Conservation (phyloP, 2,113 vertebrate genomes). For the Motacilla tschutschensis region DNA sequence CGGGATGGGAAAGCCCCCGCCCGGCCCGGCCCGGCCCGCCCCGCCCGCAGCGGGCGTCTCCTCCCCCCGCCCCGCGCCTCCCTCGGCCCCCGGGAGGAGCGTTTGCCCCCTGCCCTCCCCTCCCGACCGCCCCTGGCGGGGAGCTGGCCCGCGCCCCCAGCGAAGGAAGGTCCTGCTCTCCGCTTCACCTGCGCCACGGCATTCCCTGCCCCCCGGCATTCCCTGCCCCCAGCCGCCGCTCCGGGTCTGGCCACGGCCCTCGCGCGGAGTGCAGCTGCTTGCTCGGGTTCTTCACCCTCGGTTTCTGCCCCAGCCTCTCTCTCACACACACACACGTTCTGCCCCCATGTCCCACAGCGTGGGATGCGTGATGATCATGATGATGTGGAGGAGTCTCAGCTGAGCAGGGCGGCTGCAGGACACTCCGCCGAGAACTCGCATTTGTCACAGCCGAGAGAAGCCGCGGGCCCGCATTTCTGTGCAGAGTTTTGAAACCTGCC, state of each 20-base stretch:
- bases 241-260: accelerated
- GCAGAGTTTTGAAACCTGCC: background rate
- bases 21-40: background rate
- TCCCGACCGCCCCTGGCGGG: accelerated
- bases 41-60: background rate
- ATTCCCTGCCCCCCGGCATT: background rate
- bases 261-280: accelerated
- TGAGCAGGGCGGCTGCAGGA: background rate
- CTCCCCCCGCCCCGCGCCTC: background rate
- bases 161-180: background rate
- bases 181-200: background rate
- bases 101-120: too few relatives aligned
- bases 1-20: background rate
- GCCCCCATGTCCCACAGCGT: accelerated
- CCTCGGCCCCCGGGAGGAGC: background rate
- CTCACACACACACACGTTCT: background rate
- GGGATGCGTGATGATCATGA: background rate
- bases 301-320: background rate
- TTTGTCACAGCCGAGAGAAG: background rate
- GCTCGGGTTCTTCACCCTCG: accelerated
- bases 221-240: background rate
- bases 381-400: background rate
- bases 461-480: background rate
- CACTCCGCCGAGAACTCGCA: accelerated
- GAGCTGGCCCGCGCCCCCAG: accelerated